Evolutionary conservation across 2,797 vertebrate genomes (phyloP), one percentile per base, ranked within the genome.

Genomic region (Gallinago nigripennis): DNA sequence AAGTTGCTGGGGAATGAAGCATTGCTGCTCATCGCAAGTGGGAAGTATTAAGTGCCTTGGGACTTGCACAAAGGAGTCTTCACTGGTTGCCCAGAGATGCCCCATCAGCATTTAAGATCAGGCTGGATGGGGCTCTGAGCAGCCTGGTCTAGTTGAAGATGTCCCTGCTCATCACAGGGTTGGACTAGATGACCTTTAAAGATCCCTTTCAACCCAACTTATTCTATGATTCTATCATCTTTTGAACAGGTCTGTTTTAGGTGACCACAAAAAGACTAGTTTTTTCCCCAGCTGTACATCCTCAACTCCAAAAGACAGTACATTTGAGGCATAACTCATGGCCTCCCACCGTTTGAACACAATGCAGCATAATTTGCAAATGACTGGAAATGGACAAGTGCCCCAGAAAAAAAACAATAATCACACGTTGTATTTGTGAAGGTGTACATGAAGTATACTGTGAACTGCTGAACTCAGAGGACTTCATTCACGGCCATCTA

Each of bases 401-500:
- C 8, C 37, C 31, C 46, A n/a, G 53, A 50, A 75, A 50, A 50
- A 57, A 35, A 35, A 3, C 20, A 12, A 8, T 2, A 54, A 24
- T 89, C 19, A 14, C 25, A 33, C 48, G 12, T 3, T 63, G 6
- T 41, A 2, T 75, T 2, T 39, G 4, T 37, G 48, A 45, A 83
- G 68, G 27, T 21, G 6, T n/a, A 7, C 12, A 14, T 4, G 31
- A 68, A 39, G 12, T 48, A 12, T 56, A 10, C 28, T 41, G 18
- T 16, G 17, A 13, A 27, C 79, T 77, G n/a, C 16, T 41, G 17
- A 76, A 72, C 30, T 35, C 0, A 0, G 7, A 71, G 27, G 9
- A 2, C 58, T 82, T 68, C 5, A 7, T 54, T 54, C 14, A 31
- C 24, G 48, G 7, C 12, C 39, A 37, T 48, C 14, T 58, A 4